Evolutionary conservation across 2,888 invertebrate genomes (phyloP), one percentile per base, ranked within the genome.

Genomic region (Pherbina coryleti): DNA sequence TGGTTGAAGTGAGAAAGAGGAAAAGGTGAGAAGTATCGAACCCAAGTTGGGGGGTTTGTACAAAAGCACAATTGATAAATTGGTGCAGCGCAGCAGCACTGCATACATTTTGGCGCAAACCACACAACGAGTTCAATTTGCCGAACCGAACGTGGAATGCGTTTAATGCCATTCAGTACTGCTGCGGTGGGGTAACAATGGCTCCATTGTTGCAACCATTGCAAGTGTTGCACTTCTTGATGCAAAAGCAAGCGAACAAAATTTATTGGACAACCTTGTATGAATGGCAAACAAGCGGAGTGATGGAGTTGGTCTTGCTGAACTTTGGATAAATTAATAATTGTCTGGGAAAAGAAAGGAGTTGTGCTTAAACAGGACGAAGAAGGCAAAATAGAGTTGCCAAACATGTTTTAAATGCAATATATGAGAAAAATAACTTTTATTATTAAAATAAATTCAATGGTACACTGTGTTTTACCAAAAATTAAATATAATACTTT

Each of bases 31-130:
- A 11, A 44, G 44, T 1, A 44, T 44, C 1, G 44, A 19, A 7
- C 11, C 53, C 31, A 34, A 2, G 5, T 19, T 31, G 34, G 44
- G 11, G 55, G 28, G 37, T 37, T 66, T 25, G 19, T 37, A 82
- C 82, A 81, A 82, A 83, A 81, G 81, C 78, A 71, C 66, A 78
- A 80, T 83, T 82, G 84, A 84, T 84, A 84, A 84, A 85, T 84
- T 82, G 79, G 51, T 44, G 49, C 19, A n/a, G 19, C 22, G 19
- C 19, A 22, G 64, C 67, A 74, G 53, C 71, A 78, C 82, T 82
- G 85, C 84, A 85, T 86, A 85, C 84, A 83, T 86, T 84, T 75
- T 78, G 79, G 82, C 80, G 76, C 60, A 75, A 51, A 71, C 53
- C 80, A 79, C 77, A 77, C 79, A 79, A 51, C 51, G 51, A 66